phyloP scores from a whole-genome alignment of 2,888 invertebrate species.

The Hirtodrosophila confusa region DNA sequence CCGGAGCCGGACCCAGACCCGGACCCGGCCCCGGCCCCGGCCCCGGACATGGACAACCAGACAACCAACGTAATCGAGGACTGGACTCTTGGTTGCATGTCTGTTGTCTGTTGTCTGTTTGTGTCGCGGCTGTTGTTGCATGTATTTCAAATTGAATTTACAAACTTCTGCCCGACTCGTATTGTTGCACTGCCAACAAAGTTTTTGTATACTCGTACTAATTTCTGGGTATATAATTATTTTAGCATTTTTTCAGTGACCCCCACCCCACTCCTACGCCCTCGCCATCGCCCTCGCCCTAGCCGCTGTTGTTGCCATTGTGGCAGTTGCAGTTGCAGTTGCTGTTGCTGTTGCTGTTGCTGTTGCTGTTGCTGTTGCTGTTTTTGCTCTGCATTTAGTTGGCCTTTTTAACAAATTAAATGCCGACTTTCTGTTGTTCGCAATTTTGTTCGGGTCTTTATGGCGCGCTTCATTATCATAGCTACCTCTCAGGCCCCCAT shows the following conservation, averaged over 20 bases:
- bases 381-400: constrained; percentile 60
- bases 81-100: constrained; percentile 36
- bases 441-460: constrained; percentile 44
- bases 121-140: constrained; percentile 42
- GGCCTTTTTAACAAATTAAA: constrained; percentile 83
- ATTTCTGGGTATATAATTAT: constrained; percentile 76
- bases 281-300: background rate
- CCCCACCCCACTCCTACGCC: background rate
- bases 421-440: constrained; percentile 75
- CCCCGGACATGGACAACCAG: too few relatives aligned
- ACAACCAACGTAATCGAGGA: background rate
- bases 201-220: constrained; percentile 57
- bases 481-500: background rate
- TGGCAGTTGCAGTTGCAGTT: constrained; percentile 32
- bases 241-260: constrained; percentile 38
- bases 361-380: constrained; percentile 23
- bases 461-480: constrained; percentile 42
- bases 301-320: constrained; percentile 48
- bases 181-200: constrained; percentile 72
- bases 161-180: constrained; percentile 59
- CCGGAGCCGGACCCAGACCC: constrained; percentile 1
- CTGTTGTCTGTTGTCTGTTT: constrained; percentile 5
- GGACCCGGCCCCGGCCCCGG: background rate
- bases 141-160: constrained; percentile 77
- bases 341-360: constrained; percentile 51